Base-by-base conservation (phyloP, 1,140 invertebrate species). In the Pogonus chalceus region DNA sequence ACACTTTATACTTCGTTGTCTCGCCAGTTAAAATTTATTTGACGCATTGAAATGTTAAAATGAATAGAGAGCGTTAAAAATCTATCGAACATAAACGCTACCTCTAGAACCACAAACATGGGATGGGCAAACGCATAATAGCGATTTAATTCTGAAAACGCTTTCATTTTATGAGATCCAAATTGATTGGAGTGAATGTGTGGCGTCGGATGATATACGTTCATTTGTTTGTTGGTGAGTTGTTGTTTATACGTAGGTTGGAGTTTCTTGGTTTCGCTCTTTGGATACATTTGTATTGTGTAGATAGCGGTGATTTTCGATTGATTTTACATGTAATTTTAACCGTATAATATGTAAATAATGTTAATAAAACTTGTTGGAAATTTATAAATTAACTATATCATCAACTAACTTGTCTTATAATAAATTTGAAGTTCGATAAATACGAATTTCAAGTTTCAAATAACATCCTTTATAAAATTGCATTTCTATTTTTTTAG, bases 1-100 rank as follows among this genome's bases (percentile, higher is more conserved):
- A 31, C 26, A 7, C 26, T 31, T 31, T 31, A 31, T 31, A 31
- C 26, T 31, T 31, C 26, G 26, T 31, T 31, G 7, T 31, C 4
- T 7, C 26, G 14, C 14, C 26, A 18, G 37, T 43, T 43, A 16
- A 18, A 43, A 43, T 43, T 43, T 43, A 43, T 43, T 43, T 43
- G 37, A 43, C 37, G 37, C 37, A 43, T 43, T 43, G 37, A 43
- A 43, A 43, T 43, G 37, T 43, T 12, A 9, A 43, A 43, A 31
- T 31, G 14, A 4, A 31, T 31, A 31, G 7, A 14, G 26, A 31
- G 14, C 26, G 26, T 31, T 31, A 31, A 43, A 43, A 12, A 43
- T 18, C 37, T 18, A 43, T 43, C 37, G 18, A 16, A 31, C 26
- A 31, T 31, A 31, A 31, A 31, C 26, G 26, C 26, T 31, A 31